Base-by-base conservation (phyloP, 2,797 vertebrate species). In the Muscicapa striata region DNA sequence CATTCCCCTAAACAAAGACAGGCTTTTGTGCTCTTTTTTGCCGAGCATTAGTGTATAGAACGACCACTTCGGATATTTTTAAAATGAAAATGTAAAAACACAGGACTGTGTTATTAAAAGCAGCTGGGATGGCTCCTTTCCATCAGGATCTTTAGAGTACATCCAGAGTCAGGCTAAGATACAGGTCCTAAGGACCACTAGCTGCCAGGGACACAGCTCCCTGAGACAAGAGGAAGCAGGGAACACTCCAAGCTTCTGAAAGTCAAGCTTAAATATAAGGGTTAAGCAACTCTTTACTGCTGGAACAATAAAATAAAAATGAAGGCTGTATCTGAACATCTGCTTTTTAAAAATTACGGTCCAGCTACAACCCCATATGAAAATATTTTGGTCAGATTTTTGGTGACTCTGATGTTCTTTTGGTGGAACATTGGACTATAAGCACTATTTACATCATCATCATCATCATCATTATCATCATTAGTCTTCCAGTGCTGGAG, bases 51-150 rank as follows among this genome's bases (percentile, higher is more conserved):
- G 41, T 10, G 45, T 43, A 76, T 10, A 61, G 86, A 87, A 87
- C 0, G 0, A 38, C 58, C 77, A 29, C 49, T 91, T 88, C 72
- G 85, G 85, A 82, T 68, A 74, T 88, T 93, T 94, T 83, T 75
- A 54, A 90, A 93, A 90, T 55, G 51, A 68, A 94, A 94, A 95
- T 72, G 48, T 66, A 91, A 89, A 93, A 91, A 36, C 36, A 68
- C 79, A 63, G 68, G 68, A 23, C 48, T 58, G 30, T 21, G 69
- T 84, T 96, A 95, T 90, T 94, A 57, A 87, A 96, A 91, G 87
- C 93, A 95, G 87, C 70, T 94, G 94, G 75, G 19, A 58, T 89
- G 88, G 90, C 84, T 96, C 74, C 81, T 93, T 94, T 95, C 84
- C 86, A 75, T 90, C 62, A 83, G 70, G 68, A 46, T 72, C 90